Percentiles rank a stretch among this genome's conserved stretches.
Conservation (phyloP, 2,888 invertebrate species). For the Perdita meconis region DNA sequence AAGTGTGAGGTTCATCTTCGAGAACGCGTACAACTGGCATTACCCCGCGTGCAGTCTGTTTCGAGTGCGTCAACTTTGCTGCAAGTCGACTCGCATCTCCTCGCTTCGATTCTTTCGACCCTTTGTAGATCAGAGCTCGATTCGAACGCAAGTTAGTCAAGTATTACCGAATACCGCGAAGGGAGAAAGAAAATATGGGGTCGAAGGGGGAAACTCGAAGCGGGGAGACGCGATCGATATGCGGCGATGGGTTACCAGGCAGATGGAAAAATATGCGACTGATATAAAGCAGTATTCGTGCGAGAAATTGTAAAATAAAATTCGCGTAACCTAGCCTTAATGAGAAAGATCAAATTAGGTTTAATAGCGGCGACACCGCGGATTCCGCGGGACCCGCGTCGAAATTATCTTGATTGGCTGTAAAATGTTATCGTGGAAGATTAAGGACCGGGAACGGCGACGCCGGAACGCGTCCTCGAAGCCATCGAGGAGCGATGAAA, state of each 20-base stretch:
- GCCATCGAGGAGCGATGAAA: neutral
- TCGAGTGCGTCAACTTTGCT: slow-evolving; percentile 7
- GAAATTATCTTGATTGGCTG: slow-evolving; percentile 80
- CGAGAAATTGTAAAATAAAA: slow-evolving; percentile 76
- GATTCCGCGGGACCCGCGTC: slow-evolving; percentile 56
- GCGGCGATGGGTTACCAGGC: slow-evolving; percentile 27
- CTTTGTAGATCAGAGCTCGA: neutral
- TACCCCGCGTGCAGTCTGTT: slow-evolving; percentile 72
- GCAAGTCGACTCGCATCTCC: slow-evolving; percentile 17
- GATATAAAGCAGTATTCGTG: slow-evolving; percentile 83
- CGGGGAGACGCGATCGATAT: slow-evolving; percentile 15
- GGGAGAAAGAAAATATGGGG: neutral
- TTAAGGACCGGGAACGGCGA: slow-evolving; percentile 23
- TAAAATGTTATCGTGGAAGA: slow-evolving; percentile 63
- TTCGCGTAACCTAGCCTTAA: slow-evolving; percentile 76
- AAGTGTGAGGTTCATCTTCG: slow-evolving; percentile 62
- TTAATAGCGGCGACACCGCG: slow-evolving; percentile 64
- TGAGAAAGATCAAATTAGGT: slow-evolving; percentile 71
- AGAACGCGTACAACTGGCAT: slow-evolving; percentile 83
- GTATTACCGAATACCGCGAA: neutral
- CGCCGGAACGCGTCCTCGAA: slow-evolving; percentile 8
- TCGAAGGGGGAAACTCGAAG: neutral
- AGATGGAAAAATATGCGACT: slow-evolving; percentile 78
- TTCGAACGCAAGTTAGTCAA: neutral
- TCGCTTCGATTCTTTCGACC: neutral